Evolutionary conservation across 2,797 vertebrate genomes (phyloP), one percentile per base, ranked within the genome.

Genomic region (Notolepis coatsorum): DNA sequence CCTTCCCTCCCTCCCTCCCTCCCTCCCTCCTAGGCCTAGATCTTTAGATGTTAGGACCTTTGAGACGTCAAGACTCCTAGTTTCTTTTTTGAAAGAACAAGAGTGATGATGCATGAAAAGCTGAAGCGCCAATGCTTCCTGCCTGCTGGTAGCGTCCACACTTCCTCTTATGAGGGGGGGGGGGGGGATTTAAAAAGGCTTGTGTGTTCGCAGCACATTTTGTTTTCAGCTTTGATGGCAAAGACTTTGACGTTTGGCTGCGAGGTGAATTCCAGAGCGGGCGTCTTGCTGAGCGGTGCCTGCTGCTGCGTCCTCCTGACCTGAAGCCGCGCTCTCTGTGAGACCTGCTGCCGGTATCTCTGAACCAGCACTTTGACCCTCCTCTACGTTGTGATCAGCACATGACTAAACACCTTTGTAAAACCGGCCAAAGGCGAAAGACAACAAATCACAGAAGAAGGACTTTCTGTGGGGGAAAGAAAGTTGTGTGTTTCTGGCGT

Each of bases 341-440:
- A 56, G 49, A 54, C 46, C 35, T 4, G 42, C n/a, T n/a, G 25
- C 7, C 6, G 42, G 18, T 73, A 42, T 82, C 72, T 68, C 27
- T 10, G n/a, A 27, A n/a, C 24, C 38, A 79, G 89, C 68, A 90
- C 91, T 90, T 92, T 91, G 89, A 90, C 79, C 89, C 63, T 3
- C 68, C 24, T 47, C 73, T 76, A 68, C 65, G 62, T 54, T 63
- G 56, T 84, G 83, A 88, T 85, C 65, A 59, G 68, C 85, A 53
- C 81, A 84, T 90, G 88, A 88, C 84, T 70, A 0, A 24, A 67
- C 37, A 24, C n/a, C n/a, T n/a, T n/a, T n/a, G 8, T 28, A 33
- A 45, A 49, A 18, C 18, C 9, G 35, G 25, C 3, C 2, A 5
- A 43, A 8, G 12, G 10, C 25, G 8, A 17, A 4, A 35, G 59